Conservation (phyloP, 2,113 vertebrate genomes). For the Pollachius pollachius region DNA sequence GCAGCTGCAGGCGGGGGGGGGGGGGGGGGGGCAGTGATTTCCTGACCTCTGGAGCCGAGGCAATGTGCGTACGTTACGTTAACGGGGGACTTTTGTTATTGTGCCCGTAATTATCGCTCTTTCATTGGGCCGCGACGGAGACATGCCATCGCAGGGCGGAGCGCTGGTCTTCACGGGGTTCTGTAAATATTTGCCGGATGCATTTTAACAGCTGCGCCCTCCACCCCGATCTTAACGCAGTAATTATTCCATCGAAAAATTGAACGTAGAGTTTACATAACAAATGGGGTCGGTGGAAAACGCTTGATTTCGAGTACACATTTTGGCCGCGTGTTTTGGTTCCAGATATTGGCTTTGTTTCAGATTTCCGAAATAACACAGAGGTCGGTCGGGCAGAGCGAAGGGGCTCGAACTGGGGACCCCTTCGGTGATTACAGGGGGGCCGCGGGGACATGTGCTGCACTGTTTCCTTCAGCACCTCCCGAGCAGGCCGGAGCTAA, state of each 20-base stretch:
- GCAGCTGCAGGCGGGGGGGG: constrained; percentile 38
- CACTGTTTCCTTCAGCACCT: constrained; percentile 38
- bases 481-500: constrained; percentile 25
- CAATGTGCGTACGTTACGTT: constrained; percentile 37
- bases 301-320: too few relatives aligned
- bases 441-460: constrained; percentile 33
- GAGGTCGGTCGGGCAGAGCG: neutral
- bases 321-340: neutral
- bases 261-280: too few relatives aligned
- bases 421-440: neutral
- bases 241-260: too few relatives aligned
- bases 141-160: neutral
- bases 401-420: constrained; percentile 10
- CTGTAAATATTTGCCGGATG: constrained; percentile 44
- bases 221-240: neutral
- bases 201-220: constrained; percentile 1
- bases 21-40: constrained; percentile 57
- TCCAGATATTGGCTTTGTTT: neutral
- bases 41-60: constrained; percentile 32
- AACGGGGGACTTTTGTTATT: constrained; percentile 54
- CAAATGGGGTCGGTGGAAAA: too few relatives aligned
- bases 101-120: constrained; percentile 35
- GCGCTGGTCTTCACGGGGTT: constrained; percentile 20
- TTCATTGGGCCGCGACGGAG: constrained; percentile 28
- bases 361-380: neutral